phyloP scores from a whole-genome alignment of 2,113 vertebrate species.

The Desmodus rotundus region DNA sequence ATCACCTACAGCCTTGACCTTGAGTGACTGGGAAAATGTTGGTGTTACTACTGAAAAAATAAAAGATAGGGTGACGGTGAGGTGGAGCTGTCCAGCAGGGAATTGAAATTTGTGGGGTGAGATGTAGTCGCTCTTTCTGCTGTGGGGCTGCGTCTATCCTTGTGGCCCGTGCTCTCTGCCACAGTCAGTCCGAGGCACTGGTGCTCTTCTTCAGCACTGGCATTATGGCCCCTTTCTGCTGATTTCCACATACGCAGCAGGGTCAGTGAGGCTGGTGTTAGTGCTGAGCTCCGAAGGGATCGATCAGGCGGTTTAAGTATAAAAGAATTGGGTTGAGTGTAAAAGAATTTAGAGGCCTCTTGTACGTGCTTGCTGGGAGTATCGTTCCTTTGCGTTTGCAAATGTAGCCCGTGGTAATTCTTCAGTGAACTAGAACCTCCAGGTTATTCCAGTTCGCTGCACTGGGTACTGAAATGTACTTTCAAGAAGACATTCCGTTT shows the following conservation, averaged over 20 bases:
- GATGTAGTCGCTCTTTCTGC: background rate
- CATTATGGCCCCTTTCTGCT: background rate
- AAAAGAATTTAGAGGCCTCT: background rate
- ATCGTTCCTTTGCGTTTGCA: background rate
- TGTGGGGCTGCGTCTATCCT: background rate
- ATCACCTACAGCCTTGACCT: background rate
- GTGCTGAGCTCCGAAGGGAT: background rate
- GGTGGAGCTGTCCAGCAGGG: background rate
- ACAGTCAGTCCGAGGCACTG: background rate
- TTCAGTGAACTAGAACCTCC: background rate
- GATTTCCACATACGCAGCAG: background rate
- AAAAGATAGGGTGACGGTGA: background rate
- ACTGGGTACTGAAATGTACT: background rate
- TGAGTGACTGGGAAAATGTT: background rate
- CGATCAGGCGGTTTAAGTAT: background rate
- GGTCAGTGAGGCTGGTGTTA: background rate
- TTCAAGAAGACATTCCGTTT: background rate
- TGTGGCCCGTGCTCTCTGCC: fast-evolving
- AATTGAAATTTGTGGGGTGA: background rate
- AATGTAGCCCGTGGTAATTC: background rate
- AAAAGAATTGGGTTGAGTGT: background rate
- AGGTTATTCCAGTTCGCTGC: background rate
- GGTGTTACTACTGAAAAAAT: background rate
- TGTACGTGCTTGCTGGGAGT: background rate
- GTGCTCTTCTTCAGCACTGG: background rate